Evolutionary conservation across 2,888 invertebrate genomes (phyloP).

Genomic region (Lymantria monacha): DNA sequence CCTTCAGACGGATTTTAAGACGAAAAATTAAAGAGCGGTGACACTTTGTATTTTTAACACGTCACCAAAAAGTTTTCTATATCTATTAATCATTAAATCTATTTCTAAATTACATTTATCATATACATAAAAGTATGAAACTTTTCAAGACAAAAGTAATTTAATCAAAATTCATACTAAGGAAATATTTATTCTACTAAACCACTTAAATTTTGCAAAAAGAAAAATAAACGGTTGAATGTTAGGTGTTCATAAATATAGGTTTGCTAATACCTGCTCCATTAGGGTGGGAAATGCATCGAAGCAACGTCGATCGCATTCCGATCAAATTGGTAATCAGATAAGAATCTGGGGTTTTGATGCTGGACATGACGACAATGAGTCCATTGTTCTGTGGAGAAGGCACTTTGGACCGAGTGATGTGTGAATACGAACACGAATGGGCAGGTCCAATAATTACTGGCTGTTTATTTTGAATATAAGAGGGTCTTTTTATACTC

Average conservation of each 20-base stretch:
- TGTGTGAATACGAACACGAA: conserved; percentile 16
- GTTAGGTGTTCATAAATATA: conserved; percentile 46
- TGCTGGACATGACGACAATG: conserved; percentile 45
- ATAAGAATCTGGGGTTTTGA: conserved; percentile 67
- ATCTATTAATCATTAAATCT: too few species aligned
- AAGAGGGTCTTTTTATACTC: not conserved
- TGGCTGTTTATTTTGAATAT: conserved; percentile 5
- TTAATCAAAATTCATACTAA: too few species aligned
- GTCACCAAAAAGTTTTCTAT: too few species aligned
- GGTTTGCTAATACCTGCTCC: conserved; percentile 62
- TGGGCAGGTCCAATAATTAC: conserved; percentile 1
- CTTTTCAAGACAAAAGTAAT: too few species aligned
- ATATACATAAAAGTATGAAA: too few species aligned
- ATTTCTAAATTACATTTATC: too few species aligned
- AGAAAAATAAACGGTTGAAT: conserved; percentile 28
- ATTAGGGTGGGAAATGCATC: conserved; percentile 62
- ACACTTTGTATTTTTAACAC: too few species aligned
- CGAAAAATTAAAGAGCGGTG: too few species aligned
- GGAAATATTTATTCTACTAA: conserved; percentile 13
- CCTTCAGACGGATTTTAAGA: too few species aligned
- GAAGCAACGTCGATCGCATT: conserved; percentile 61
- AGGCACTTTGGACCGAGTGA: conserved; percentile 30
- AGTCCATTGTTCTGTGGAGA: conserved; percentile 37
- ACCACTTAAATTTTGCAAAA: conserved; percentile 25
- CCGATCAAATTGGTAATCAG: conserved; percentile 77